Percentiles rank a stretch among this genome's conserved stretches.
Evolutionary conservation across 2,797 vertebrate genomes (phyloP).

Genomic region (Otolemur crassicaudatus): DNA sequence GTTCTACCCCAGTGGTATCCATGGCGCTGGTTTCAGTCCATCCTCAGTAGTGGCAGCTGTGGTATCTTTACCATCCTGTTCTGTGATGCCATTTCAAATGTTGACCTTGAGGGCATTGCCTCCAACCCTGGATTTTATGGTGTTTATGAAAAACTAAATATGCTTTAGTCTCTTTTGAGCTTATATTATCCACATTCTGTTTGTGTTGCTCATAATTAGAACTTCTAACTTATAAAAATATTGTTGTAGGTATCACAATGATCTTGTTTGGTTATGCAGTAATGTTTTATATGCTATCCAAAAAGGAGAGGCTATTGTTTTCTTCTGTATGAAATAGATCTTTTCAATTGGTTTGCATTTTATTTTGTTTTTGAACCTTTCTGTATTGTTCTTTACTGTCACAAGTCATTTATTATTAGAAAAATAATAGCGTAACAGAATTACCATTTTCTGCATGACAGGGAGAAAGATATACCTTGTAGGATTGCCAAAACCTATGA

Average conservation of each 20-base stretch:
- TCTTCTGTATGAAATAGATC: not conserved
- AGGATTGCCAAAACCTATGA: constrained; percentile 59
- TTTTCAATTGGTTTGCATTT: constrained; percentile 41
- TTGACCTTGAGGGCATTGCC: not conserved
- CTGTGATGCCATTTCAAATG: not conserved
- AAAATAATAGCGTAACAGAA: not conserved
- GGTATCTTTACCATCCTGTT: not conserved
- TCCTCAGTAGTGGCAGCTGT: not conserved
- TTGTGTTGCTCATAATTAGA: constrained; percentile 37
- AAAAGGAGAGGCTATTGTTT: not conserved
- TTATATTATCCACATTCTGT: not conserved
- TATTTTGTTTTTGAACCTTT: not conserved
- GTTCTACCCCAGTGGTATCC: not conserved
- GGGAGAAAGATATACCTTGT: constrained; percentile 54
- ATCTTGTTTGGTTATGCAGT: not conserved
- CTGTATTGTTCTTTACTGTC: constrained; percentile 34
- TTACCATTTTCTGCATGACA: constrained; percentile 59
- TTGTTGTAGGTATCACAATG: not conserved
- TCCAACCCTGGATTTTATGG: not conserved
- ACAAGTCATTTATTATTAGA: constrained; percentile 64
- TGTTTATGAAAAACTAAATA: not conserved
- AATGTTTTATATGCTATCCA: constrained; percentile 5
- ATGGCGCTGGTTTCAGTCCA: not conserved
- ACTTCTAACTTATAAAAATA: constrained; percentile 25
- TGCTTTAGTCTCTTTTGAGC: not conserved